A percentile compares a stretch with the other conserved stretches of the same genome.
Conservation (phyloP, 2,888 invertebrate genomes). For the Drosophila sordidapex region DNA sequence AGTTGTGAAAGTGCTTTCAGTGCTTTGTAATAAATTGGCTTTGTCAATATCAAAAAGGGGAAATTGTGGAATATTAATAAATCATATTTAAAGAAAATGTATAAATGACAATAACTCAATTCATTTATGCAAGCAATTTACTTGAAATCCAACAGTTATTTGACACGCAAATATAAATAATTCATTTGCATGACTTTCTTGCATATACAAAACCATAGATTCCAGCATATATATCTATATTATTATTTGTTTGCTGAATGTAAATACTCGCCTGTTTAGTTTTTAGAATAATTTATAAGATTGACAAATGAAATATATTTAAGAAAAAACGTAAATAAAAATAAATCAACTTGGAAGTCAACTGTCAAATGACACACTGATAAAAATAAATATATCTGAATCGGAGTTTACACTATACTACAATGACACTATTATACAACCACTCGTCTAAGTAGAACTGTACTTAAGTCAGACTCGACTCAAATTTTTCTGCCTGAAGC, state of each 20-base stretch:
- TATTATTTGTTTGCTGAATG: neutral
- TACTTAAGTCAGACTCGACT: neutral
- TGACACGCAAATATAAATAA: neutral
- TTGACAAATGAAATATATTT: neutral
- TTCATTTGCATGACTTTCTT: neutral
- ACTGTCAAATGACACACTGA: neutral
- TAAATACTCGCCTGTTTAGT: neutral
- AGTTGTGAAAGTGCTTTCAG: conserved; percentile 12
- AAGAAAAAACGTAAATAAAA: neutral
- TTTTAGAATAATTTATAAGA: neutral
- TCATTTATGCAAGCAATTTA: conserved; percentile 1
- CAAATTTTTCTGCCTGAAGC: neutral
- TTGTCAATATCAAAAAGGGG: neutral
- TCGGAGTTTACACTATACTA: neutral
- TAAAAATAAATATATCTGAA: neutral
- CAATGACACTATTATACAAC: neutral
- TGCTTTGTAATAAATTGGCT: conserved; percentile 8
- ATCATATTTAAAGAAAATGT: neutral
- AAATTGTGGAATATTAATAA: neutral
- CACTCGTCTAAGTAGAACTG: neutral
- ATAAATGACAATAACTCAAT: neutral
- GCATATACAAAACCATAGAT: neutral
- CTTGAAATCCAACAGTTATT: conserved; percentile 1
- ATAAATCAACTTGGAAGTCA: neutral
- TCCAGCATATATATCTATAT: neutral